phyloP scores from a whole-genome alignment of 2,797 vertebrate genomes.

The Meda fulgida region DNA sequence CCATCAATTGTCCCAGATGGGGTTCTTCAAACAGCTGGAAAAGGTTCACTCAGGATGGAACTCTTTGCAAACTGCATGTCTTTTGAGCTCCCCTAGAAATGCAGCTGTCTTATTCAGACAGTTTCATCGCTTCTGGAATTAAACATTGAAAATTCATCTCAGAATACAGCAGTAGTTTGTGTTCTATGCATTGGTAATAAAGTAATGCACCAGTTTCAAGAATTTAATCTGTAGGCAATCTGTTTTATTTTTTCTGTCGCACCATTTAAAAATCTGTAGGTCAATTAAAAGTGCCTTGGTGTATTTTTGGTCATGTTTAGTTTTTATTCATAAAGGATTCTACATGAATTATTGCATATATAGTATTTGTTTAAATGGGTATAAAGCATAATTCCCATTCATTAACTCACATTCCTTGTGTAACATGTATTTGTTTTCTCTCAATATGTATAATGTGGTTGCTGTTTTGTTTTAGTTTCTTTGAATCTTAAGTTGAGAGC shows the following conservation, averaged over 20 bases:
- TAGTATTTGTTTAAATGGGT: slow-evolving; percentile 17
- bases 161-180: background rate
- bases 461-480: background rate
- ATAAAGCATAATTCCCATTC: slow-evolving; percentile 2
- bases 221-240: background rate
- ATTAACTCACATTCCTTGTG: slow-evolving; percentile 9
- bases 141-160: slow-evolving; percentile 9
- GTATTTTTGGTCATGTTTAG: slow-evolving; percentile 1
- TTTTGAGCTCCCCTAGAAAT: slow-evolving; percentile 11
- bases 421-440: slow-evolving; percentile 4
- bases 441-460: background rate
- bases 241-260: background rate
- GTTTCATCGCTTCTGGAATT: background rate
- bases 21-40: slow-evolving; percentile 20
- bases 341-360: background rate
- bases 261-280: background rate
- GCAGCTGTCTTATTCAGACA: slow-evolving; percentile 1
- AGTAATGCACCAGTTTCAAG: background rate
- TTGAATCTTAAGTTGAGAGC: background rate
- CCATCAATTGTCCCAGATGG: background rate
- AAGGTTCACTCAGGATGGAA: slow-evolving; percentile 43
- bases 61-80: background rate
- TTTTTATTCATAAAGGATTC: background rate
- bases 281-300: slow-evolving; percentile 36
- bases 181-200: slow-evolving; percentile 28